These are phyloP conservation scores for Catocala fraxini DNA, from an alignment of 2,888 invertebrate genomes.

Conservation along the genomic window DNA sequence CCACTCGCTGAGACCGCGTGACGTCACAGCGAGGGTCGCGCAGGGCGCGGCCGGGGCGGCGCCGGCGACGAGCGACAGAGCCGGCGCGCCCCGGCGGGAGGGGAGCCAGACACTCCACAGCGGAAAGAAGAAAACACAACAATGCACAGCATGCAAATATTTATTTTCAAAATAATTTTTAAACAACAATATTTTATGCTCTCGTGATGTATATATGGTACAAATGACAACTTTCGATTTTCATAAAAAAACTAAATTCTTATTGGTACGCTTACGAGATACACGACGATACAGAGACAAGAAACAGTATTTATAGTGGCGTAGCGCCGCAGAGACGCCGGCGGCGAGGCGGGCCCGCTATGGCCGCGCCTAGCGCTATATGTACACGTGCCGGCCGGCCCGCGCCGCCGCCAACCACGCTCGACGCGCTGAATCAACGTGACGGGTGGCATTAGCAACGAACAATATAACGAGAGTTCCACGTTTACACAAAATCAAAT, in stretches of 20 bases:
- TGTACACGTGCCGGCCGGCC: constrained; percentile 29
- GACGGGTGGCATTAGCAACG: too few relatives aligned
- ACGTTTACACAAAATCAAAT: neutral
- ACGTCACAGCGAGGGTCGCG: too few relatives aligned
- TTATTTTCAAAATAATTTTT: constrained; percentile 86
- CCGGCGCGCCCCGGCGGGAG: neutral
- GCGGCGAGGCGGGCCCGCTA: constrained; percentile 3
- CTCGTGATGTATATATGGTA: constrained; percentile 76
- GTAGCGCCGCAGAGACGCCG: constrained; percentile 14
- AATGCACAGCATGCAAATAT: constrained; percentile 83
- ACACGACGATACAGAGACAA: constrained; percentile 43
- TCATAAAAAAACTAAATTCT: constrained; percentile 84
- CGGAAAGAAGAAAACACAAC: constrained; percentile 58
- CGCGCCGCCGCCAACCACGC: constrained; percentile 1
- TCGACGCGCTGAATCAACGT: too few relatives aligned
- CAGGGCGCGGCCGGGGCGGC: too few relatives aligned
- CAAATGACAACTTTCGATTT: constrained; percentile 83
- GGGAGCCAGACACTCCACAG: neutral
- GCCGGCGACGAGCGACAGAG: too few relatives aligned
- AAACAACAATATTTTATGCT: constrained; percentile 83
- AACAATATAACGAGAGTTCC: too few relatives aligned
- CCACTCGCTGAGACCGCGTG: too few relatives aligned
- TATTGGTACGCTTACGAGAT: constrained; percentile 62
- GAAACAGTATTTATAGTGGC: constrained; percentile 25
- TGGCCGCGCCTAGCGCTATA: constrained; percentile 26